Conservation (phyloP, 2,113 vertebrate species). For the Lamprologus ornatipinnis region DNA sequence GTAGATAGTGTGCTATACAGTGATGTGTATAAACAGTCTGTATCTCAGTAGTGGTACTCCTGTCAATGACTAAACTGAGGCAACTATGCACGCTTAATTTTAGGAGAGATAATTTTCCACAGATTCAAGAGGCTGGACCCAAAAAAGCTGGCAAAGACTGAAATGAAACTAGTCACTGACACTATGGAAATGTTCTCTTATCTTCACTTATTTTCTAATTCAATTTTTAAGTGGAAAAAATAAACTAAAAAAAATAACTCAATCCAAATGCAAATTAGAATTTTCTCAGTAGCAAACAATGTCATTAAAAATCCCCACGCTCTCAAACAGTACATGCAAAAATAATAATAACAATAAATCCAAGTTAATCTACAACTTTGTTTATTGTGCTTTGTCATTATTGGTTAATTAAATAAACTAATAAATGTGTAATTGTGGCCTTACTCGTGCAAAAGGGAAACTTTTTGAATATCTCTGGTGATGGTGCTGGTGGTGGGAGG, state of each 20-base stretch:
- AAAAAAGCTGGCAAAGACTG: not conserved
- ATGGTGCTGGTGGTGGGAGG: not conserved
- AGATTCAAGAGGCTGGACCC: not conserved
- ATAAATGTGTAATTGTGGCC: not conserved
- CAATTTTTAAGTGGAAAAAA: not conserved
- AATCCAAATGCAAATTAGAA: not conserved
- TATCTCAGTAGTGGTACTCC: not conserved
- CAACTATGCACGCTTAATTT: not conserved
- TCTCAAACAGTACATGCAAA: not conserved
- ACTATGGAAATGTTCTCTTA: not conserved
- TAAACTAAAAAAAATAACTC: not conserved
- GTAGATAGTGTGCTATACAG: not conserved
- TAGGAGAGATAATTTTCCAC: not conserved
- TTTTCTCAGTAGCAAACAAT: not conserved
- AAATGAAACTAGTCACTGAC: not conserved
- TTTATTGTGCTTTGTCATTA: not conserved
- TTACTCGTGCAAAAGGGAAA: not conserved
- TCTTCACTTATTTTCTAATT: not conserved
- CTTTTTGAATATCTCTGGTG: not conserved
- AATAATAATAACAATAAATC: not conserved
- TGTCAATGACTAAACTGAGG: not conserved
- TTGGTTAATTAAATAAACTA: not conserved
- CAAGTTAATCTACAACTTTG: not conserved
- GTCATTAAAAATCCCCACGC: not conserved
- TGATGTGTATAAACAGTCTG: not conserved